Evolutionary conservation across 2,113 vertebrate species (phyloP).

Genomic region (Python bivittatus): DNA sequence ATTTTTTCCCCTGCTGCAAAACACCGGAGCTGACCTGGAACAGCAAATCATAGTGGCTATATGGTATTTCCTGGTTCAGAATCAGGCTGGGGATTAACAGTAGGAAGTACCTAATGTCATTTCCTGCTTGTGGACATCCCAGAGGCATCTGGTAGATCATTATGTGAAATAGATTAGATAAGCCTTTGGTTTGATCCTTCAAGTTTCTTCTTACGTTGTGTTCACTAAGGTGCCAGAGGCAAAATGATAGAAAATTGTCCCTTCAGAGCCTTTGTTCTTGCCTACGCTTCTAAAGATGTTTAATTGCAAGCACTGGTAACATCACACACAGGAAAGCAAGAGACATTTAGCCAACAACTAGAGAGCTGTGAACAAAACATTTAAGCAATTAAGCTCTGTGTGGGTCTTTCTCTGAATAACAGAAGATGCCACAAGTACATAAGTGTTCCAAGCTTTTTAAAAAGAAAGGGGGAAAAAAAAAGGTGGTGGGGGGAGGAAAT

Average conservation of each 20-base stretch:
- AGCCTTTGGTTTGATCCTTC: neutral
- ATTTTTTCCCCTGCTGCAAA: neutral
- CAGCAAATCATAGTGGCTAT: neutral
- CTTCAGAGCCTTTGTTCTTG: slow-evolving; percentile 6
- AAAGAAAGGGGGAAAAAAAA: neutral
- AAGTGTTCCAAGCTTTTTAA: slow-evolving; percentile 25
- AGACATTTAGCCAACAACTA: slow-evolving; percentile 5
- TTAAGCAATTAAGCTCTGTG: neutral
- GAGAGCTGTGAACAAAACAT: slow-evolving; percentile 18
- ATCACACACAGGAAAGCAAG: neutral
- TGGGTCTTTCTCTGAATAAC: neutral
- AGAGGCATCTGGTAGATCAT: neutral
- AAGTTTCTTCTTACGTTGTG: neutral
- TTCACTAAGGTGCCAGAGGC: neutral
- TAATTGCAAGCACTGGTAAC: slow-evolving; percentile 10
- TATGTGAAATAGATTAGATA: neutral
- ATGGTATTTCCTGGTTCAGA: neutral
- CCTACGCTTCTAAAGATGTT: neutral
- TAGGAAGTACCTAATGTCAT: neutral
- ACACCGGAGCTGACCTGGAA: neutral
- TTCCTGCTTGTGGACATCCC: neutral
- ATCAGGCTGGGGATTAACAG: neutral
- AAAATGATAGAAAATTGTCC: neutral
- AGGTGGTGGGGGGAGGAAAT: neutral
- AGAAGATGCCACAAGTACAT: slow-evolving; percentile 1